Evolutionary conservation across 1,140 invertebrate genomes (phyloP).

Genomic region (Ganaspis sp.): DNA sequence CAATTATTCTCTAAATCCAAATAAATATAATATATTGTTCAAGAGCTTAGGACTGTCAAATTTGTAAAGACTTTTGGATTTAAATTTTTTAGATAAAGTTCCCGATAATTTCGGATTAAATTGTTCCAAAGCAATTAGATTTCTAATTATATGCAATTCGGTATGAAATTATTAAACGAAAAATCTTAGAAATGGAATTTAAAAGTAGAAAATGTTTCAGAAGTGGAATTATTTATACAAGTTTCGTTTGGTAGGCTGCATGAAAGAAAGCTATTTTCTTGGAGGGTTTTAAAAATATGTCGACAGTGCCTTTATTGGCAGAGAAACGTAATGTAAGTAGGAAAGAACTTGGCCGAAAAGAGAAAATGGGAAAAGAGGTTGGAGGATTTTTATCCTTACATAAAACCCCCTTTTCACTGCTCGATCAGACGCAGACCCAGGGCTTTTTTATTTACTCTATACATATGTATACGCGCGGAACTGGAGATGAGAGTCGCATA

Average conservation of each 20-base stretch:
- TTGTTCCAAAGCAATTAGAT: no score
- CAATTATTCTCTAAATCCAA: no score
- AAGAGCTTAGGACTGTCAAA: no score
- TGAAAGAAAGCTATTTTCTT: neutral
- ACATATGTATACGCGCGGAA: conserved; percentile 15
- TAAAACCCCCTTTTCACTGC: conserved; percentile 56
- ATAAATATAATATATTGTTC: no score
- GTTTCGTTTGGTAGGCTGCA: neutral
- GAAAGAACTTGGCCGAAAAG: conserved; percentile 22
- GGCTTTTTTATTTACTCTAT: conserved; percentile 45
- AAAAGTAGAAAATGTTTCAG: neutral
- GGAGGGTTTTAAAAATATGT: conserved; percentile 15
- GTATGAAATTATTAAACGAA: no score
- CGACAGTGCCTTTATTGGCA: conserved; percentile 26
- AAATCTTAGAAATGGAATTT: neutral
- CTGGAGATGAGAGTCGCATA: conserved; percentile 28
- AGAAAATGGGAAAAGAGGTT: conserved; percentile 23
- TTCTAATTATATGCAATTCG: no score
- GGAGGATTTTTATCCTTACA: conserved; percentile 36
- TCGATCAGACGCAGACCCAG: conserved; percentile 53
- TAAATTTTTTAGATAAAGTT: no score
- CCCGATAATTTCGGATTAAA: no score
- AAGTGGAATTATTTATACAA: neutral
- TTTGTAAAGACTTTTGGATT: no score
- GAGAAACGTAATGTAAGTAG: conserved; percentile 26